Base-by-base conservation (phyloP, 1,140 invertebrate species). In the Drosophila lacertosa region DNA sequence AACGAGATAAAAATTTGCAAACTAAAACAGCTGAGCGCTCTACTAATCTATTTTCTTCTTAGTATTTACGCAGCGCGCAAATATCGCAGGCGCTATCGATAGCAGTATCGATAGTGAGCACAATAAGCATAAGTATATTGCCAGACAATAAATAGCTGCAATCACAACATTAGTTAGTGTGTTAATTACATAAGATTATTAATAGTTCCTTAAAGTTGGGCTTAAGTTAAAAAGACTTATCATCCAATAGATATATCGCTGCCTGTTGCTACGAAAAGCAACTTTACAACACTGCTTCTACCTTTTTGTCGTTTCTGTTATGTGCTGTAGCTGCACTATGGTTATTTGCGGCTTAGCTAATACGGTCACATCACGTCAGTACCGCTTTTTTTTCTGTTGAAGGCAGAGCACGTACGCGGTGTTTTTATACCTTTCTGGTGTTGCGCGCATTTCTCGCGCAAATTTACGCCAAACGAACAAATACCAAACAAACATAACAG, bases 341-440 rank as follows among this genome's bases (percentile, higher is more conserved):
- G 10, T 10, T 26, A n/a, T 64, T 55, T 48, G 4, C 5, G 20
- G 9, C 9, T 37, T 7, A 18, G 11, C 32, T 4, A 2, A n/a
- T 39, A 62, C 67, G 67, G 51, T 26, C 60, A 70, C 60, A 65
- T 29, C 15, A 0, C 20, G 20, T 58, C 63, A 71, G 68, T 71
- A 65, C 68, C 68, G 68, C 68, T 71, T 71, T 71, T 71, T 71
- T 66, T 71, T 16, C 39, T 71, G 59, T 59, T 66, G 53, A 53
- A 50, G 33, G 63, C 39, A 42, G 44, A 51, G 62, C 54, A 71
- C 18, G 68, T 47, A 64, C 60, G 45, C 67, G 60, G 62, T 65
- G 44, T 70, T 66, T 53, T 53, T 45, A 18, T 37, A 47, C 10
- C 4, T 54, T 47, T 51, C 32, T 53, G 39, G 42, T 66, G 22